These are phyloP conservation scores for Parus major DNA, from an alignment of 2,113 vertebrate species.

Conservation along the genomic window DNA sequence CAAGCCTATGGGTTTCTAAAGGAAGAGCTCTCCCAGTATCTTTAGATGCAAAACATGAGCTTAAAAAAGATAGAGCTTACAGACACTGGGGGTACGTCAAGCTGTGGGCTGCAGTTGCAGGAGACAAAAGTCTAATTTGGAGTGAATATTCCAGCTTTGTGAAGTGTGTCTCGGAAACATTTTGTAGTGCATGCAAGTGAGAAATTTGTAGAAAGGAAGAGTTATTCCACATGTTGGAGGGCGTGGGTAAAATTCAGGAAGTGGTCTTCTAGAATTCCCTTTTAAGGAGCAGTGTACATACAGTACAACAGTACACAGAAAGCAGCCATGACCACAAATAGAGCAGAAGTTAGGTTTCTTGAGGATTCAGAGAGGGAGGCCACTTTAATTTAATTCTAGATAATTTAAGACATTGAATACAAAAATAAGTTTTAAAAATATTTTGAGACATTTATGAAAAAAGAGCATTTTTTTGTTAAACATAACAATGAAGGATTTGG, in stretches of 20 bases:
- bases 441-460: conserved; percentile 46
- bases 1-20: neutral
- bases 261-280: neutral
- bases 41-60: neutral
- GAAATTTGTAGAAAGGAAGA: neutral
- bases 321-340: neutral
- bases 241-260: neutral
- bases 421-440: conserved; percentile 59
- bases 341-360: conserved; percentile 1
- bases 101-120: neutral
- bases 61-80: neutral
- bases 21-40: neutral
- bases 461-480: conserved; percentile 47
- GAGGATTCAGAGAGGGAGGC: neutral
- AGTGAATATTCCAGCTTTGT: neutral
- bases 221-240: neutral
- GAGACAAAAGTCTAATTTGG: neutral
- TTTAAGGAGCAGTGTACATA: neutral
- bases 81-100: neutral
- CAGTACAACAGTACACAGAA: rapidly evolving
- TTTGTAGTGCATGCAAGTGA: neutral
- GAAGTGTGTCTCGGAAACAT: neutral
- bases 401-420: conserved; percentile 29
- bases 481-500: conserved; percentile 33
- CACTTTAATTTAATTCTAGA: neutral